These are phyloP conservation scores for Aethina tumida DNA, from an alignment of 1,140 invertebrate species.

Conservation along the genomic window DNA sequence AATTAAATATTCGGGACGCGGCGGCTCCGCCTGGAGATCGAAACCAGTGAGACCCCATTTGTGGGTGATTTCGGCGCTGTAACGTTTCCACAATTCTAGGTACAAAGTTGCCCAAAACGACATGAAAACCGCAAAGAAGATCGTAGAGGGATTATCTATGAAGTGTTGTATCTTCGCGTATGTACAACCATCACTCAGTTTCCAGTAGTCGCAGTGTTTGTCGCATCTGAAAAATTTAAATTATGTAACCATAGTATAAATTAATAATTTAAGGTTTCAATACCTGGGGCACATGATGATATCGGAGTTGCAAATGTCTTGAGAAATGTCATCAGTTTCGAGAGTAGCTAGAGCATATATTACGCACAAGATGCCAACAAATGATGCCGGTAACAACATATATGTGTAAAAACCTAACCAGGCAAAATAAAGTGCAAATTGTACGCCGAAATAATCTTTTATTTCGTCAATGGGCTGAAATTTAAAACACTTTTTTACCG, in stretches of 20 bases:
- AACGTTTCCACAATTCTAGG: constrained; percentile 72
- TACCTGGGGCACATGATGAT: constrained; percentile 70
- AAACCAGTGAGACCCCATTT: constrained; percentile 72
- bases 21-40: constrained; percentile 62
- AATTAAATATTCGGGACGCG: constrained; percentile 51
- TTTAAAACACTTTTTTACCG: constrained; percentile 46
- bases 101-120: constrained; percentile 73
- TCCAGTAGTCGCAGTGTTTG: constrained; percentile 57
- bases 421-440: constrained; percentile 73
- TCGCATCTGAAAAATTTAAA: too few species aligned
- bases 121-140: constrained; percentile 63
- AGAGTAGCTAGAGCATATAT: constrained; percentile 53
- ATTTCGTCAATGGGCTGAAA: constrained; percentile 75
- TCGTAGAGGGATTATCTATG: constrained; percentile 65
- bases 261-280: too few species aligned
- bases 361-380: constrained; percentile 65
- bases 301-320: constrained; percentile 48
- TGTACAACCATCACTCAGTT: constrained; percentile 56
- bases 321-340: constrained; percentile 32
- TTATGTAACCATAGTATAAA: too few species aligned
- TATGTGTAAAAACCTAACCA: constrained; percentile 80
- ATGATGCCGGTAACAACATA: constrained; percentile 66
- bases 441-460: constrained; percentile 76
- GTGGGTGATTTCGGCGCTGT: constrained; percentile 59
- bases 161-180: constrained; percentile 56